Evolutionary conservation across 2,888 invertebrate genomes (phyloP).

Genomic region (Drosophila niveifrons): DNA sequence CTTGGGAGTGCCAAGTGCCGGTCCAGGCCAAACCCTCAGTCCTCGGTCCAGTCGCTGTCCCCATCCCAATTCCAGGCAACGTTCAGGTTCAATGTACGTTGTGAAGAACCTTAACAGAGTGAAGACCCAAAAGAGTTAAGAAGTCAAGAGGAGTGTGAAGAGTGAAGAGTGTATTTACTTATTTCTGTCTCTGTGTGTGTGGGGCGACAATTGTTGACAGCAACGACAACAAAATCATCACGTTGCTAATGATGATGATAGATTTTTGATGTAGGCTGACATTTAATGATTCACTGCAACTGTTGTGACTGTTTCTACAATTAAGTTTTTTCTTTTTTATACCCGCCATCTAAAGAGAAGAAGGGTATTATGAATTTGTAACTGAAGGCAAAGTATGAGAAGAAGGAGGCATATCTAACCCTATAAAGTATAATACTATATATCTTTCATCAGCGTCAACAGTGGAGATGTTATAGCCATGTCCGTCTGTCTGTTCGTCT

Average conservation of each 20-base stretch:
- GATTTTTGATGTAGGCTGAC: conserved; percentile 63
- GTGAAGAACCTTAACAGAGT: conserved; percentile 41
- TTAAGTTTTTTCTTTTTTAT: not conserved
- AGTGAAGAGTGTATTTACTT: not conserved
- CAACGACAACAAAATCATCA: conserved; percentile 17
- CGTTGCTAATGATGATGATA: conserved; percentile 36
- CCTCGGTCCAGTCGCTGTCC: conserved; percentile 48
- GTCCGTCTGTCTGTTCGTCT: too few relatives aligned
- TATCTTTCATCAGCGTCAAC: too few relatives aligned
- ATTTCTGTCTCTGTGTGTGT: conserved; percentile 42
- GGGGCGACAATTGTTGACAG: conserved; percentile 20
- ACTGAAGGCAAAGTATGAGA: too few relatives aligned
- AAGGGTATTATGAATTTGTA: too few relatives aligned
- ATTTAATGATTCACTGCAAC: conserved; percentile 72
- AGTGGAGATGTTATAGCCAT: too few relatives aligned
- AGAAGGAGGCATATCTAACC: too few relatives aligned
- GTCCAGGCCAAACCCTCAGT: conserved; percentile 8
- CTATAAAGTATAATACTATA: too few relatives aligned
- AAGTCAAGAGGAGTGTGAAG: not conserved
- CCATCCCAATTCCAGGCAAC: conserved; percentile 58
- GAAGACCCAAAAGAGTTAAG: not conserved
- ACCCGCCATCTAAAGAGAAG: too few relatives aligned
- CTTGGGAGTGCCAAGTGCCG: conserved; percentile 67
- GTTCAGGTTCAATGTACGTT: conserved; percentile 64
- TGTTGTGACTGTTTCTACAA: conserved; percentile 9